A percentile compares a stretch with the other conserved stretches of the same genome.
Conservation (phyloP, 2,113 vertebrate genomes). For the Noturus placidus region DNA sequence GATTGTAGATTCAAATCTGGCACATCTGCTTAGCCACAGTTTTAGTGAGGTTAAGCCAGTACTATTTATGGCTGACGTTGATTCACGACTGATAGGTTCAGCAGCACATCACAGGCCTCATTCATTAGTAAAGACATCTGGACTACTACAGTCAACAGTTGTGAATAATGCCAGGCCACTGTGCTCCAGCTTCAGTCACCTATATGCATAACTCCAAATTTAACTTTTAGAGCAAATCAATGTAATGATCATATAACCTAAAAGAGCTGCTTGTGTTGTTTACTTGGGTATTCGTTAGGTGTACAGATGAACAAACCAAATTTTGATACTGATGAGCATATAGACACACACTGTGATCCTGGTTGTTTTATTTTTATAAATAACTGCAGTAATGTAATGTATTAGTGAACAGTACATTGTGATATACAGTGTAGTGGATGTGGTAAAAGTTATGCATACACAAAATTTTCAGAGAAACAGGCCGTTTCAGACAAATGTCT, state of each 20-base stretch:
- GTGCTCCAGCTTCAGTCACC: conserved; percentile 23
- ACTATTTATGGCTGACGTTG: conserved; percentile 32
- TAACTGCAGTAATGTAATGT: neutral
- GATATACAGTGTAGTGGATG: neutral
- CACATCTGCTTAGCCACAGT: conserved; percentile 10
- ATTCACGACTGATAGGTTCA: conserved; percentile 39
- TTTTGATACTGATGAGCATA: neutral
- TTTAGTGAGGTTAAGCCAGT: conserved; percentile 18
- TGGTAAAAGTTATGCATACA: neutral
- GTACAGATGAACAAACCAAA: conserved; percentile 8
- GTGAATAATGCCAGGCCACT: conserved; percentile 38
- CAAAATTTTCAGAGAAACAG: neutral
- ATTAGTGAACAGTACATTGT: neutral
- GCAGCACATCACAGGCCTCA: conserved; percentile 36
- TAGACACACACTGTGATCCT: neutral
- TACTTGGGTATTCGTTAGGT: neutral
- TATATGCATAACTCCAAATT: neutral
- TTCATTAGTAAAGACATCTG: conserved; percentile 46
- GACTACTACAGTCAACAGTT: conserved; percentile 37
- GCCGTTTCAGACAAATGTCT: neutral
- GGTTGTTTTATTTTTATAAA: neutral
- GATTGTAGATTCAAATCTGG: conserved; percentile 12
- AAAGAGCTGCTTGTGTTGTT: neutral
- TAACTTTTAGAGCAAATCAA: conserved; percentile 18
- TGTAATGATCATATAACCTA: conserved; percentile 15